Percentiles rank a stretch among this genome's conserved stretches.
phyloP scores from a whole-genome alignment of 2,888 invertebrate genomes.

The Chouioia cunea region DNA sequence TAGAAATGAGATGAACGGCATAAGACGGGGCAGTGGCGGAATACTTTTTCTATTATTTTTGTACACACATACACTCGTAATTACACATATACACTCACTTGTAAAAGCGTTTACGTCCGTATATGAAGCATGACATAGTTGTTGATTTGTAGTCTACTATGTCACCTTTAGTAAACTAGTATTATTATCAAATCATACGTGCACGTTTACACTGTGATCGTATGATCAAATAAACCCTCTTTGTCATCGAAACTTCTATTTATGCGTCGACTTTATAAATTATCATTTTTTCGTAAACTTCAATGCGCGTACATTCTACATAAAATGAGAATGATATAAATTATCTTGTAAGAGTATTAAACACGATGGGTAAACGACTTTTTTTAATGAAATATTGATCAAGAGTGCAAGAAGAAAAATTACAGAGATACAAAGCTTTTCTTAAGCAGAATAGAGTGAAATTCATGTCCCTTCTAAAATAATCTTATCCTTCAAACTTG shows the following conservation, averaged over 20 bases:
- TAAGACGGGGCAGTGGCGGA: conserved; percentile 10
- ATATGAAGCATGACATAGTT: conserved; percentile 33
- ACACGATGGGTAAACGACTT: conserved; percentile 18
- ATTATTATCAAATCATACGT: conserved; percentile 40
- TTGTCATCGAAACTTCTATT: conserved; percentile 42
- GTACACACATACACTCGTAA: conserved; percentile 21
- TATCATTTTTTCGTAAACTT: conserved; percentile 33
- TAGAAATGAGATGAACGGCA: neutral
- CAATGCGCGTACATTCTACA: conserved; percentile 22
- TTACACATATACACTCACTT: conserved; percentile 4
- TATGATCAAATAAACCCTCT: conserved; percentile 28
- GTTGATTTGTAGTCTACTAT: conserved; percentile 23
- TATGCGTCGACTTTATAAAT: conserved; percentile 34
- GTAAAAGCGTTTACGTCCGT: conserved; percentile 24
- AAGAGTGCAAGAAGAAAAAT: conserved; percentile 10
- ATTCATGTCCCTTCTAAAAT: conserved; percentile 52
- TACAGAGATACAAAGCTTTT: conserved; percentile 36
- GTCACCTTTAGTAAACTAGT: conserved; percentile 42
- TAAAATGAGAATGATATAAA: conserved; percentile 23
- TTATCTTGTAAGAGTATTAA: conserved; percentile 28
- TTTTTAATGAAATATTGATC: conserved; percentile 41
- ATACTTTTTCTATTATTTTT: conserved; percentile 40
- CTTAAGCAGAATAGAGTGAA: conserved; percentile 49
- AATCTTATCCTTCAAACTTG: conserved; percentile 51
- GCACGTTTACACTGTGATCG: conserved; percentile 7